Conservation (phyloP, 2,888 invertebrate species). For the Spodoptera littoralis region DNA sequence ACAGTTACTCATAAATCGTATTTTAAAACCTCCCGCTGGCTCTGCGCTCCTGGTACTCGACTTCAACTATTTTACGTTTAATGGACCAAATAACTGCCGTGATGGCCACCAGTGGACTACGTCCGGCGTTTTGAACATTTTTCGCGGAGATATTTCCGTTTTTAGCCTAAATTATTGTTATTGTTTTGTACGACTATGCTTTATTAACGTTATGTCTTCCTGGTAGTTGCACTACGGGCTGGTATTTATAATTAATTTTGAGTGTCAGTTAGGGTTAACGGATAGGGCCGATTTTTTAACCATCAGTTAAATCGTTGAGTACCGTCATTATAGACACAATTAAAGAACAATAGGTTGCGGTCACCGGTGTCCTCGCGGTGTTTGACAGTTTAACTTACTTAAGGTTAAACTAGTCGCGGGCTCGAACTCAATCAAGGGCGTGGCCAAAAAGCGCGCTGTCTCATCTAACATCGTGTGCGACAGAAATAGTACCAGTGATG, state of each 20-base stretch:
- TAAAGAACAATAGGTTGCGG: too few relatives aligned
- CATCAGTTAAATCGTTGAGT: too few relatives aligned
- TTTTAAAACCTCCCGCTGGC: slow-evolving; percentile 69
- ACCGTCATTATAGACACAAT: too few relatives aligned
- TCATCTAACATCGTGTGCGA: too few relatives aligned
- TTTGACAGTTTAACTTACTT: too few relatives aligned
- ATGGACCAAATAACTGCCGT: slow-evolving; percentile 84
- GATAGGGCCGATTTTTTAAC: too few relatives aligned
- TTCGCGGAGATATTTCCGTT: slow-evolving; percentile 79
- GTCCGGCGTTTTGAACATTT: slow-evolving; percentile 78
- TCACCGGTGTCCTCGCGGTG: too few relatives aligned
- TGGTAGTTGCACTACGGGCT: slow-evolving; percentile 38
- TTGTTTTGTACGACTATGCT: slow-evolving; percentile 63
- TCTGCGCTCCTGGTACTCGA: slow-evolving; percentile 57
- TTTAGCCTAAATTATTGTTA: slow-evolving; percentile 80
- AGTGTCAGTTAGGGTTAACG: too few relatives aligned
- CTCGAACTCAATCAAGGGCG: too few relatives aligned
- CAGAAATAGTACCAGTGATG: too few relatives aligned
- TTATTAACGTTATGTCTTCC: slow-evolving; percentile 44
- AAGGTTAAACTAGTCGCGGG: too few relatives aligned
- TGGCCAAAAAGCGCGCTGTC: too few relatives aligned
- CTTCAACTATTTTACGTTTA: slow-evolving; percentile 84
- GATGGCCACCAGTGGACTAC: slow-evolving; percentile 74
- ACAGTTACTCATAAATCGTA: slow-evolving; percentile 76
- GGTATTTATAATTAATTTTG: slow-evolving; percentile 22